phyloP scores from a whole-genome alignment of 1,140 invertebrate genomes.

The Drosophila pseudoobscura region DNA sequence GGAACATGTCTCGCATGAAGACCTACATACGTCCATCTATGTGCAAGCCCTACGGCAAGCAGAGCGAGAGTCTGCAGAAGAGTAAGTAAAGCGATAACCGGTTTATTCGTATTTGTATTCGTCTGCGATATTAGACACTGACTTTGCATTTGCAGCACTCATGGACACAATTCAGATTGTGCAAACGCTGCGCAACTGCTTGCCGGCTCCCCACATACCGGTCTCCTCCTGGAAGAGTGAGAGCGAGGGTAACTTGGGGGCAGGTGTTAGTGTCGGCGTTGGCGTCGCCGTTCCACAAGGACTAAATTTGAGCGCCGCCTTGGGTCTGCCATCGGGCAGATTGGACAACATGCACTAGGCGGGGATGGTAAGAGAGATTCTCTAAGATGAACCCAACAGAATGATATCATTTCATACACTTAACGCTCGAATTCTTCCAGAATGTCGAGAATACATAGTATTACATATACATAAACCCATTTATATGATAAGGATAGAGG shows the following conservation, averaged over 20 bases:
- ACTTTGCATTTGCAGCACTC: conserved; percentile 85
- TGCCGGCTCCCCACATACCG: conserved; percentile 93
- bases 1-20: conserved; percentile 93
- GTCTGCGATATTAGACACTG: conserved; percentile 10
- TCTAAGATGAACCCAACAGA: not conserved
- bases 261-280: conserved; percentile 44
- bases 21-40: conserved; percentile 92
- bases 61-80: conserved; percentile 93
- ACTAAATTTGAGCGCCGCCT: conserved; percentile 46
- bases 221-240: conserved; percentile 95
- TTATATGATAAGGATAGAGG: conserved; percentile 38
- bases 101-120: not conserved
- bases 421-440: conserved; percentile 25
- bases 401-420: conserved; percentile 1
- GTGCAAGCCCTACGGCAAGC: conserved; percentile 95
- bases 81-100: conserved; percentile 85
- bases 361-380: conserved; percentile 12
- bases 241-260: conserved; percentile 67
- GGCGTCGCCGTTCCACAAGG: conserved; percentile 56
- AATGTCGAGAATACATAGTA: conserved; percentile 52
- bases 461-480: conserved; percentile 41
- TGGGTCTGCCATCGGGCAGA: conserved; percentile 55
- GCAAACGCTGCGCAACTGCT: conserved; percentile 91
- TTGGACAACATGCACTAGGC: conserved; percentile 65
- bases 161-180: conserved; percentile 93